Conservation (phyloP, 92 coral and sea anemone species). For the Bergia sp. region DNA sequence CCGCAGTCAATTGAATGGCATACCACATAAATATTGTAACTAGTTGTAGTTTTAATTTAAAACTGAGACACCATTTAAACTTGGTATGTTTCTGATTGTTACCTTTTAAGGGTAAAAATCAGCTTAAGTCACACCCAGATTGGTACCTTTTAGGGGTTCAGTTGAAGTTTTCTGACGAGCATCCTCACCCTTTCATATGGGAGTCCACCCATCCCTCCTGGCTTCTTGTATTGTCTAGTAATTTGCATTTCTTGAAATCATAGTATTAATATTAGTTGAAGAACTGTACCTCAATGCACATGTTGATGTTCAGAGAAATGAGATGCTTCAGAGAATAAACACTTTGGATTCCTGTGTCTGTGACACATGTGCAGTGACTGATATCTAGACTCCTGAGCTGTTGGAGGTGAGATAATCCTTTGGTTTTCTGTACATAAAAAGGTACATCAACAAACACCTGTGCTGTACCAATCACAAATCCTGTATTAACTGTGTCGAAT, state of each 20-base stretch:
- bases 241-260: background rate
- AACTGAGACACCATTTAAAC: too few species aligned
- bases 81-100: too few species aligned
- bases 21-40: too few species aligned
- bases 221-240: background rate
- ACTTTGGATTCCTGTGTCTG: slow-evolving; percentile 73
- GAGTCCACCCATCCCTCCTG: too few species aligned
- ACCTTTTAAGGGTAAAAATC: too few species aligned
- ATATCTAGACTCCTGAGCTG: slow-evolving; percentile 70
- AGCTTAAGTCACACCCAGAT: too few species aligned
- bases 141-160: too few species aligned
- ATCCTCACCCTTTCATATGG: too few species aligned
- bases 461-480: background rate
- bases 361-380: slow-evolving; percentile 84
- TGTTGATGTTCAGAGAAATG: slow-evolving; percentile 72
- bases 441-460: background rate
- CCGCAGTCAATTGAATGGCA: too few species aligned
- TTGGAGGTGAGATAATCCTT: slow-evolving; percentile 58
- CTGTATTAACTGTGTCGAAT: too few species aligned
- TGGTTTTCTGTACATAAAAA: background rate
- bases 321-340: slow-evolving; percentile 61
- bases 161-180: too few species aligned
- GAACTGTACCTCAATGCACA: slow-evolving; percentile 78
- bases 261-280: background rate
- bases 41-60: too few species aligned